These are phyloP conservation scores for Rapana venosa DNA, from an alignment of 2,888 invertebrate species.

Conservation along the genomic window DNA sequence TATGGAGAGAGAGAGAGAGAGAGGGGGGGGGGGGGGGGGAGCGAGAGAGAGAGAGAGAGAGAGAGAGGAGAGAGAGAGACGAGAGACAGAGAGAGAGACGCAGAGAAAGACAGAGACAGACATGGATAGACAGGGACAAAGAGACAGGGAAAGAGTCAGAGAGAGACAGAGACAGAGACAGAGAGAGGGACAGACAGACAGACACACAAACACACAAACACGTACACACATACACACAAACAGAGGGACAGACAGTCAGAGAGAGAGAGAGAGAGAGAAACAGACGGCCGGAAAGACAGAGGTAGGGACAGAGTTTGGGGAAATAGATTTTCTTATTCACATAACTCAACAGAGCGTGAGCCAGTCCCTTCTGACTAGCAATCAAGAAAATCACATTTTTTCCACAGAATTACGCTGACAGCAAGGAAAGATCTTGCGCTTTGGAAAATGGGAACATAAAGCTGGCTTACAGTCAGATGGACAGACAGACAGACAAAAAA, in stretches of 20 bases:
- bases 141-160: neutral
- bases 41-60: conserved; percentile 29
- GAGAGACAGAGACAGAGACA: neutral
- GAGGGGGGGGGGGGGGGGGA: neutral
- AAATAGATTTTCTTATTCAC: neutral
- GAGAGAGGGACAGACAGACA: neutral
- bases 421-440: neutral
- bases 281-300: neutral
- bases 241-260: neutral
- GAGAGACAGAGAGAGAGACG: neutral
- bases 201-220: neutral
- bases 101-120: neutral
- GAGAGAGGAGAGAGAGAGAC: conserved; percentile 2
- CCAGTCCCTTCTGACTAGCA: too few species aligned
- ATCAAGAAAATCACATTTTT: too few species aligned
- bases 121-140: neutral
- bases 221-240: neutral
- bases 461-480: neutral
- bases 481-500: neutral
- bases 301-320: neutral
- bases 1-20: neutral
- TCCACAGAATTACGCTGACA: neutral
- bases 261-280: neutral
- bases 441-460: neutral
- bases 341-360: neutral